Evolutionary conservation across 2,113 vertebrate species (phyloP), one percentile per base, ranked within the genome.

Genomic region (Oryzias javanicus): DNA sequence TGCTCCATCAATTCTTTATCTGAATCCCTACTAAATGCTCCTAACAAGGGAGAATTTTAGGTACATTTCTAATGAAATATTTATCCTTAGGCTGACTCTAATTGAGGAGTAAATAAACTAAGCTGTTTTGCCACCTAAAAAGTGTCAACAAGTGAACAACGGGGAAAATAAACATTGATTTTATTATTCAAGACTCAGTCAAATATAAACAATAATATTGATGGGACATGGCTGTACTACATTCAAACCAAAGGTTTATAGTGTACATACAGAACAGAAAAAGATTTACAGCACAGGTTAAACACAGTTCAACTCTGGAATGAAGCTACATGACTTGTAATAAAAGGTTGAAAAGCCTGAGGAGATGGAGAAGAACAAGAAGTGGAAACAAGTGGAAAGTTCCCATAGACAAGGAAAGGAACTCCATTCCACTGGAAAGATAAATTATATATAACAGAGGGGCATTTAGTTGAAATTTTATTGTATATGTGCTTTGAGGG

Each of bases 131-230:
- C 81, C 78, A 65, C n/a, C 65, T 62, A 45, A 64, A 61, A 78
- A 74, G 86, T 77, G 83, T 29, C 74, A 83, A 86, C 78, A 79
- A 80, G 74, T 72, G 75, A 76, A 64, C 73, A 49, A 29, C 55
- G 41, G 79, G 82, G 81, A 71, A 55, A 45, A 60, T n/a, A 42
- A 46, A 78, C 78, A 91, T n/a, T n/a, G 89, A 90, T 91, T 89
- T 87, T 83, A 76, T 83, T 83, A 84, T 88, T 68, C 74, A 69
- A 44, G 67, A 75, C 74, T 90, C 88, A 84, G 82, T 89, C 88
- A 88, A 81, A 83, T 12, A 35, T 35, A 8, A 67, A 85, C 86
- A 88, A 86, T 86, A 86, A 88, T 59, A 70, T 35, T 50, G 51
- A 58, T 78, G 66, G 67, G 64, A 81, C 86, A 82, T 67, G 76